These are phyloP conservation scores for Oscheius sp. DNA, from an alignment of 2,888 invertebrate genomes.

Conservation along the genomic window DNA sequence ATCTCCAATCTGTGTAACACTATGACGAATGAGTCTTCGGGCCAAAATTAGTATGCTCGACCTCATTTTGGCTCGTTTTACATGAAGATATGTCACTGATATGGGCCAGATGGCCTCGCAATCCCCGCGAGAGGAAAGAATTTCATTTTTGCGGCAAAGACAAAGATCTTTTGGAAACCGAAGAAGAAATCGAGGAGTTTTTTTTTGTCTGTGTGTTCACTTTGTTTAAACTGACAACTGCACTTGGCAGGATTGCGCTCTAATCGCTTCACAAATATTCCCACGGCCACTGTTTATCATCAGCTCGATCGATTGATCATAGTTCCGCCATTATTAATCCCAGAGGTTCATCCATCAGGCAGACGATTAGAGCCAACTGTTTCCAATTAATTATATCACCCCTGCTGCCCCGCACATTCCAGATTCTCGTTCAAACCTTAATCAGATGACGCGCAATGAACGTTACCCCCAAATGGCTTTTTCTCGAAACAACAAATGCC, in stretches of 20 bases:
- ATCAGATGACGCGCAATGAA: slow-evolving; percentile 10
- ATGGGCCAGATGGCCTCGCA: neutral
- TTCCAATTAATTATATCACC: slow-evolving; percentile 16
- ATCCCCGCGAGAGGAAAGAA: neutral
- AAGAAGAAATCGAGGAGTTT: neutral
- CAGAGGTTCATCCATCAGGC: neutral
- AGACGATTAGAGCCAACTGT: neutral
- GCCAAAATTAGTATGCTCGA: neutral
- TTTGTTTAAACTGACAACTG: neutral
- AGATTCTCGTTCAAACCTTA: slow-evolving; percentile 3
- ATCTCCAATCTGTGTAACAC: slow-evolving; percentile 22
- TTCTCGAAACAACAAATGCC: neutral
- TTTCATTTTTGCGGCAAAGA: no score
- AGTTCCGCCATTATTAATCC: neutral
- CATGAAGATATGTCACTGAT: slow-evolving; percentile 18
- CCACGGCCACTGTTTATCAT: neutral
- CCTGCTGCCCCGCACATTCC: neutral
- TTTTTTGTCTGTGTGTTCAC: neutral
- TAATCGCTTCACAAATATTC: slow-evolving; percentile 9
- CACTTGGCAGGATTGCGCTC: slow-evolving; percentile 8
- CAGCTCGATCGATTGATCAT: neutral
- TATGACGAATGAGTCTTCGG: slow-evolving; percentile 6
- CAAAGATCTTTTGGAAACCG: neutral
- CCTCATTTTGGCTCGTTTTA: neutral
- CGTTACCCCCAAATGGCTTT: neutral